Base-by-base conservation (phyloP, 2,113 vertebrate species). In the Ochotona curzoniae region DNA sequence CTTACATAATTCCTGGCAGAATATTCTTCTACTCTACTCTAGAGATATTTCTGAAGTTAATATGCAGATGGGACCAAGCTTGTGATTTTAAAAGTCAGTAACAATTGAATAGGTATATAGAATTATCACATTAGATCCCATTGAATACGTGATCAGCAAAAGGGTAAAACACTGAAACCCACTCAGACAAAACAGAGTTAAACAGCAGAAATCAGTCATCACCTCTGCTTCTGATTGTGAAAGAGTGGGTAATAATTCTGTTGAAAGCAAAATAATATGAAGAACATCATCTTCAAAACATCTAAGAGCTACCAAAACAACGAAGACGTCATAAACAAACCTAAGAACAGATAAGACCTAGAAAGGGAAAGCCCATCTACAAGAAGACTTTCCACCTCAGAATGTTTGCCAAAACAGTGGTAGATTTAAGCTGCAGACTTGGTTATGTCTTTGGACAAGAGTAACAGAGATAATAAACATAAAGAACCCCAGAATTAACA, bases 191-290 rank as follows among this genome's bases (percentile, higher is more conserved):
- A 57, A 57, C 12, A 57, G 14, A 57, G 18, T 17, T 57, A 57
- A 13, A 57, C 18, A 57, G 14, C 54, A 57, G 30, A 67, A 73
- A 26, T 51, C 49, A 44, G 17, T 79, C 47, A 73, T 73, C 23
- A 95, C 14, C 89, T 90, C 44, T 83, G 66, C 47, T 90, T 87
- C 32, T 67, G 67, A n/a, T 87, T 91, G 30, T 61, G 64, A 30
- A 14, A 73, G 0, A 17, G 15, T 74, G 79, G 73, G n/a, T 63
- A 71, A 67, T 79, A 57, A 57, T 57, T 80, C 57, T 91, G n/a
- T 21, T 32, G 25, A 84, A 28, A 71, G 69, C 38, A 87, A 80
- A 20, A 11, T 66, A 38, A 66, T 70, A n/a, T 69, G 60, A 74
- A 73, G 47, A 84, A 60, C 3, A 28, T 61, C 87, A 79, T 74